These are phyloP conservation scores for Staurois parvus DNA, from an alignment of 2,797 vertebrate species.

Conservation along the genomic window DNA sequence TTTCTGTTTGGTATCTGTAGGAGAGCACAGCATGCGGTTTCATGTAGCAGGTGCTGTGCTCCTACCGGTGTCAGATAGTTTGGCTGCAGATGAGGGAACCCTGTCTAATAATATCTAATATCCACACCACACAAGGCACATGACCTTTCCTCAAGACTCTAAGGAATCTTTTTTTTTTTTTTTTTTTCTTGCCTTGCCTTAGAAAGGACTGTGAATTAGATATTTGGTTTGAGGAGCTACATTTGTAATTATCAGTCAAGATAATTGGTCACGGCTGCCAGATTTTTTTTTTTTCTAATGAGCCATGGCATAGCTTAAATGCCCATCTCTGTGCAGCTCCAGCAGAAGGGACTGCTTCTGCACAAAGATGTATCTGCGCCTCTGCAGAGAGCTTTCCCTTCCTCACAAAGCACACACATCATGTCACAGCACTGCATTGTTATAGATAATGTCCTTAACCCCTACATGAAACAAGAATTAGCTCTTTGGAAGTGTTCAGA, in stretches of 20 bases:
- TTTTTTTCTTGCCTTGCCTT: background rate
- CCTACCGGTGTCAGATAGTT: slow-evolving; percentile 51
- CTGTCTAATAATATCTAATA: slow-evolving; percentile 61
- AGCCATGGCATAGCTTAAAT: slow-evolving; percentile 11
- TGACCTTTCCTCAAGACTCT: slow-evolving; percentile 55
- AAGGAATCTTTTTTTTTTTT: slow-evolving; percentile 51
- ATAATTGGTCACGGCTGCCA: slow-evolving; percentile 35
- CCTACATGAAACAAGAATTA: background rate
- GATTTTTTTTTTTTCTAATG: background rate
- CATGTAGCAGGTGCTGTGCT: slow-evolving; percentile 47
- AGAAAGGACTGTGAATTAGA: slow-evolving; percentile 30
- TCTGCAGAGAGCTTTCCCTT: slow-evolving; percentile 38
- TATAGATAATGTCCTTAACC: slow-evolving; percentile 12
- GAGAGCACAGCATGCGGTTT: background rate
- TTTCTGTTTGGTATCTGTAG: background rate
- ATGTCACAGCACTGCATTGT: slow-evolving; percentile 30
- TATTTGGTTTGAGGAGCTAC: slow-evolving; percentile 18
- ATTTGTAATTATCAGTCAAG: slow-evolving; percentile 25
- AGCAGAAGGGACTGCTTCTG: background rate
- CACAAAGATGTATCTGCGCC: slow-evolving; percentile 26
- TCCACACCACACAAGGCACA: slow-evolving; percentile 44
- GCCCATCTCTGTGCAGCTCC: background rate
- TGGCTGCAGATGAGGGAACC: slow-evolving; percentile 59
- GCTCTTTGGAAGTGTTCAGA: background rate
- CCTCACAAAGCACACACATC: slow-evolving; percentile 18